Evolutionary conservation across 30 jellyfish, hydroid and myxozoan genomes (phyloP), one percentile per base, ranked within the genome.

Genomic region (Aurelia coerulea): DNA sequence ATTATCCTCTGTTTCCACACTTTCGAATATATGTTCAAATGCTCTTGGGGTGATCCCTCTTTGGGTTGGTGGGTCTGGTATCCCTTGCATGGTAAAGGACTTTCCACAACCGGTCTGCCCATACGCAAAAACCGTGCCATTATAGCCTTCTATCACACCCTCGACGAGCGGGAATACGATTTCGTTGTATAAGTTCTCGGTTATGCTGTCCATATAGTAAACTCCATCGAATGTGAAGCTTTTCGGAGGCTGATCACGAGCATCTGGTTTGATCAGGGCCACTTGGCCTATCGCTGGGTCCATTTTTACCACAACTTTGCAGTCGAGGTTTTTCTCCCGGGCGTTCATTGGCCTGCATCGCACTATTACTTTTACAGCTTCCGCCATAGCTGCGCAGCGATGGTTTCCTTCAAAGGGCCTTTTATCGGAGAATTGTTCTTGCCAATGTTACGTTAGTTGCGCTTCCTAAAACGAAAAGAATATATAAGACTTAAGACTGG

Each of bases 101-200:
- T 94, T 94, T 39, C 98, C 98, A 87, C 98, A 94, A 14, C 98
- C 98, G 29, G 98, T 94, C 76, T 94, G 98, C 39, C 98, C 98
- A 82, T 94, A 94, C 2, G 98, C 98, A 70, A 94, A 94, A 14
- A 94, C 97, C 8, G 98, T 94, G 64, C 98, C 98, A 76, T 94
- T 94, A 79, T 94, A 94, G 34, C 98, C 98, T 80, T 94, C 98
- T 39, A 94, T 88, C 18, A 95, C 96, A 16, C 98, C 98, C 37
- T 94, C 98, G n/a, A 94, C 97, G 37, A 94, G 86, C 13, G 98
- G 98, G 54, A 81, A 94, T 0, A 92, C 95, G 11, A 94, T 94
- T 67, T 94, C 98, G 31, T 96, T 93, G 90, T 94, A 94, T 46
- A 94, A 88, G 64, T 80, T 83, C 86, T 94, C 98, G 31, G 98